phyloP scores from a whole-genome alignment of 2,113 vertebrate genomes.

The Catharus minimus region DNA sequence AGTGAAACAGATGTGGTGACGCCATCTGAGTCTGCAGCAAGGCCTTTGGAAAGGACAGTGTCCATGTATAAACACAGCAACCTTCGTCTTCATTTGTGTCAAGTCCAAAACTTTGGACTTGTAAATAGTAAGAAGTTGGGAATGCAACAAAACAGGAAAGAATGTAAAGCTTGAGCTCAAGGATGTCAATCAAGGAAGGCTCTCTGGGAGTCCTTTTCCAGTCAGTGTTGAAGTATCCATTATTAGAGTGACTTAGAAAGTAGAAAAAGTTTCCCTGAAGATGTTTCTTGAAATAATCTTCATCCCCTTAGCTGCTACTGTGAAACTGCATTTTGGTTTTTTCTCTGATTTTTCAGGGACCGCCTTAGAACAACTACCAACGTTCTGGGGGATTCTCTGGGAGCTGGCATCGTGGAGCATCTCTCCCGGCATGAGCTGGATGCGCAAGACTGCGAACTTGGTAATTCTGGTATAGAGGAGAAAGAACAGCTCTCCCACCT shows the following conservation, averaged over 20 bases:
- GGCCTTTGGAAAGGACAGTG: neutral
- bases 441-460: constrained; percentile 80
- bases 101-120: neutral
- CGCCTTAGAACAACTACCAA: constrained; percentile 93
- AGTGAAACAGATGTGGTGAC: neutral
- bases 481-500: constrained; percentile 85
- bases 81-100: neutral
- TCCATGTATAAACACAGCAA: neutral
- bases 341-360: constrained; percentile 77
- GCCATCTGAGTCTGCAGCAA: neutral
- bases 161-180: neutral
- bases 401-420: constrained; percentile 92
- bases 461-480: constrained; percentile 82
- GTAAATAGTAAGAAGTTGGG: neutral
- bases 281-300: neutral
- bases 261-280: neutral
- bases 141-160: neutral
- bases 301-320: neutral
- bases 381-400: constrained; percentile 92
- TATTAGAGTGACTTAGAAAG: neutral
- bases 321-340: neutral
- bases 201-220: neutral
- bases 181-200: neutral
- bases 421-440: constrained; percentile 89
- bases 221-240: neutral